These are phyloP conservation scores for Chaetops frenatus DNA, from an alignment of 2,113 vertebrate genomes.

Conservation along the genomic window DNA sequence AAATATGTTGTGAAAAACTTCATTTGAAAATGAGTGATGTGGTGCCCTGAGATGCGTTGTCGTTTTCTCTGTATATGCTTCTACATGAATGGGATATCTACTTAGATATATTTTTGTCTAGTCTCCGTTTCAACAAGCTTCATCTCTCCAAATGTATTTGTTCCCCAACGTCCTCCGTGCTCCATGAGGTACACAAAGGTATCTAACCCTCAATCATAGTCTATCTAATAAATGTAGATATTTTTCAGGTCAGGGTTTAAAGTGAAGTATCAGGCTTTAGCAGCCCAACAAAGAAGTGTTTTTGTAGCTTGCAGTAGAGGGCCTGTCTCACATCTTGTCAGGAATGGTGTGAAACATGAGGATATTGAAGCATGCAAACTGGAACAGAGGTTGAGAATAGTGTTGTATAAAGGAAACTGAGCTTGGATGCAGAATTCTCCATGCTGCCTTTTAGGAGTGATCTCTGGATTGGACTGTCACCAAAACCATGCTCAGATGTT, in stretches of 20 bases:
- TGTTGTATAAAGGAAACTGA: background rate
- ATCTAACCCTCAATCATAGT: fast-evolving
- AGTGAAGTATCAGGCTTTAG: background rate
- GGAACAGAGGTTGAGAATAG: background rate
- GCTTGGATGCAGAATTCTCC: background rate
- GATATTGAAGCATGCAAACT: background rate
- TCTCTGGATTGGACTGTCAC: background rate
- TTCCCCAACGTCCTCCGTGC: background rate
- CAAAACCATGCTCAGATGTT: background rate
- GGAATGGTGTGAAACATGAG: background rate
- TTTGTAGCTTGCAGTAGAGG: background rate
- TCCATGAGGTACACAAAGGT: background rate
- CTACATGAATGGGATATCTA: background rate
- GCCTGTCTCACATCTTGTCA: background rate
- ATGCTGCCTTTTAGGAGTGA: background rate
- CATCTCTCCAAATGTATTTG: background rate
- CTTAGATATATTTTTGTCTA: background rate
- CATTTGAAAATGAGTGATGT: background rate
- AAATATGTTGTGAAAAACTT: background rate
- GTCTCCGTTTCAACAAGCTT: background rate
- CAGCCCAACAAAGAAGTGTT: background rate
- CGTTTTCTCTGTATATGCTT: background rate
- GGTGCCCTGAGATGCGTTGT: background rate
- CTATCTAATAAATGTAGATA: background rate
- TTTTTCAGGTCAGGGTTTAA: background rate